Percentiles rank a stretch among this genome's conserved stretches.
These are phyloP conservation scores for Mirza zaza DNA, from an alignment of 2,113 vertebrate genomes.

Conservation along the genomic window DNA sequence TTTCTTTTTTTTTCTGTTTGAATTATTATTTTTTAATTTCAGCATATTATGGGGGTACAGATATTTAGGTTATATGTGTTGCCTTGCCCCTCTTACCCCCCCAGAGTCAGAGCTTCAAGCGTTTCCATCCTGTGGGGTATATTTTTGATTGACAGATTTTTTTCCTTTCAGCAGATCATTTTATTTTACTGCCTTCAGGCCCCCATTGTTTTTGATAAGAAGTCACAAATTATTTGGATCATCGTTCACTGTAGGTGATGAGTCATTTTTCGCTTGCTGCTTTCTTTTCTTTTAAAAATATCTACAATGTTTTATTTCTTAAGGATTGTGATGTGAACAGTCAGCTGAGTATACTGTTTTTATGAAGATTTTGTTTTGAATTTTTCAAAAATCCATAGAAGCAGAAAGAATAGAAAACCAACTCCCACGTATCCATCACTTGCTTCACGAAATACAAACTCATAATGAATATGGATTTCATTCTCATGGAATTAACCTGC, in stretches of 20 bases:
- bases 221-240: neutral
- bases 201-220: neutral
- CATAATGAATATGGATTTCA: neutral
- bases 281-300: neutral
- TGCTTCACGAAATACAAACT: neutral
- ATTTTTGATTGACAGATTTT: neutral
- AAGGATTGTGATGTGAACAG: neutral
- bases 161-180: neutral
- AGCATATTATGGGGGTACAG: no score
- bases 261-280: constrained; percentile 7
- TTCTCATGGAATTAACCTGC: neutral
- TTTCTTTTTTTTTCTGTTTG: neutral
- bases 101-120: no score
- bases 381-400: neutral
- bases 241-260: neutral
- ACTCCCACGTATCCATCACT: neutral
- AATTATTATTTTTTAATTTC: no score
- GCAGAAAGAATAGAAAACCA: neutral
- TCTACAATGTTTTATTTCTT: neutral
- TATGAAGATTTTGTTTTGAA: neutral
- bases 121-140: neutral
- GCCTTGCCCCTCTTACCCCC: no score
- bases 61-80: no score
- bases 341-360: neutral
- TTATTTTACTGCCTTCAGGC: neutral